A percentile compares a stretch with the other conserved stretches of the same genome.
These are phyloP conservation scores for Brevimyrus niger DNA, from an alignment of 2,113 vertebrate species.

Conservation along the genomic window DNA sequence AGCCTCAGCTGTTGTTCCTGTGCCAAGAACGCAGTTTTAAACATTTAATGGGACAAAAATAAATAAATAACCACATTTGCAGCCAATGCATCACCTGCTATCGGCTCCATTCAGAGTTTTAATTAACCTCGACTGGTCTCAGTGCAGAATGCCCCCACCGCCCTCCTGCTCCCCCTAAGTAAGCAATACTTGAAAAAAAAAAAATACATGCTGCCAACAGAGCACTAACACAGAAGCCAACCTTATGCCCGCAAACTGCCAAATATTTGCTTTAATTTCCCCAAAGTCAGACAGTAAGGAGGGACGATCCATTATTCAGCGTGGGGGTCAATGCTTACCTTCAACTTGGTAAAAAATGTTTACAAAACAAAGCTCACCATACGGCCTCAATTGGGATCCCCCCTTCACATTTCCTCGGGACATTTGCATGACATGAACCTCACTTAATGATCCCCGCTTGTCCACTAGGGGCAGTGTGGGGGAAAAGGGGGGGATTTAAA, in stretches of 20 bases:
- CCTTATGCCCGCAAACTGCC: conserved; percentile 33
- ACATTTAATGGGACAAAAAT: background rate
- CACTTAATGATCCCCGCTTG: conserved; percentile 3
- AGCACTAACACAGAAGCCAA: background rate
- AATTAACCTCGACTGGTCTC: conserved; percentile 4
- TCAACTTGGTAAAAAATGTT: conserved; percentile 64
- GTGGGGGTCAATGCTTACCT: conserved; percentile 35
- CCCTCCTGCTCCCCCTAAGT: background rate
- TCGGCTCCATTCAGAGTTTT: background rate
- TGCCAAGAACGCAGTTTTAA: background rate
- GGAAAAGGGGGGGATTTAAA: background rate
- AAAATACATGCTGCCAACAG: background rate
- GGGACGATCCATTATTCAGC: conserved; percentile 50
- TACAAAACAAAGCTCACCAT: conserved; percentile 59
- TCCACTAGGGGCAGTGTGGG: background rate
- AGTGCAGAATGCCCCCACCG: background rate
- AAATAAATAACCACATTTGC: background rate
- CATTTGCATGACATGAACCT: conserved; percentile 3
- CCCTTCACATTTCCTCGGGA: background rate
- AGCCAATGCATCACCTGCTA: background rate
- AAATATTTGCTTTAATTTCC: conserved; percentile 46
- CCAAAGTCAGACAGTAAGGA: conserved; percentile 32
- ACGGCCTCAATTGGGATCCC: conserved; percentile 7
- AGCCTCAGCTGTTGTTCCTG: background rate
- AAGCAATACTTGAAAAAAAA: background rate